Evolutionary conservation across 1,140 invertebrate species (phyloP).

Genomic region (Rhopalosiphum maidis): DNA sequence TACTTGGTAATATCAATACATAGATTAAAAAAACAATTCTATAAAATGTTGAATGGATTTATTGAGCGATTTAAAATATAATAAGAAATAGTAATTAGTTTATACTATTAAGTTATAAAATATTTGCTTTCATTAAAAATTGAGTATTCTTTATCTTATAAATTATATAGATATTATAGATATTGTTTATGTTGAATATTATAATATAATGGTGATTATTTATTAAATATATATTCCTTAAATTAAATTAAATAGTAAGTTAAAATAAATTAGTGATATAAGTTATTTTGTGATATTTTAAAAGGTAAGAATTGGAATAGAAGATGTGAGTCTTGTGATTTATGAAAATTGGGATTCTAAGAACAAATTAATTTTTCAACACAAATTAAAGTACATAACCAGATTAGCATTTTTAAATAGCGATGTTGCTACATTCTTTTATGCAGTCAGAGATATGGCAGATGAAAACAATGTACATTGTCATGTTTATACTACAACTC

Average conservation of each 20-base stretch:
- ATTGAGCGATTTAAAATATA: not conserved
- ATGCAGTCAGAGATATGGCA: constrained; percentile 69
- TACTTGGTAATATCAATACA: not conserved
- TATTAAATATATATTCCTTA: not conserved
- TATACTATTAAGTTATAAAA: not conserved
- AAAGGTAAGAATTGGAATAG: constrained; percentile 71
- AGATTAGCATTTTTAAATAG: constrained; percentile 67
- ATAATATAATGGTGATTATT: not conserved
- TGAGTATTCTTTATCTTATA: not conserved
- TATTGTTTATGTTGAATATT: not conserved
- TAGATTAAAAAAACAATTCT: not conserved
- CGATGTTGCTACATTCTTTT: constrained; percentile 68
- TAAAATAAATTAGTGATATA: too few species aligned
- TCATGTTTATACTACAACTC: constrained; percentile 70
- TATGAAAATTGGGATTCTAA: constrained; percentile 52
- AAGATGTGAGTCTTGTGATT: constrained; percentile 65
- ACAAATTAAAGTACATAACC: constrained; percentile 69
- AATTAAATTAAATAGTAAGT: constrained; percentile 6
- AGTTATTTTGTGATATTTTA: constrained; percentile 61
- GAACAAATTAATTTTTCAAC: constrained; percentile 60
- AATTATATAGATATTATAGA: not conserved
- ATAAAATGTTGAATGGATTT: not conserved
- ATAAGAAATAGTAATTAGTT: not conserved
- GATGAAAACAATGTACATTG: constrained; percentile 70
- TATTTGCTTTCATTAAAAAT: not conserved